A percentile compares a stretch with the other conserved stretches of the same genome.
Evolutionary conservation across 2,113 vertebrate genomes (phyloP).

Genomic region (Muntiacus reevesi): DNA sequence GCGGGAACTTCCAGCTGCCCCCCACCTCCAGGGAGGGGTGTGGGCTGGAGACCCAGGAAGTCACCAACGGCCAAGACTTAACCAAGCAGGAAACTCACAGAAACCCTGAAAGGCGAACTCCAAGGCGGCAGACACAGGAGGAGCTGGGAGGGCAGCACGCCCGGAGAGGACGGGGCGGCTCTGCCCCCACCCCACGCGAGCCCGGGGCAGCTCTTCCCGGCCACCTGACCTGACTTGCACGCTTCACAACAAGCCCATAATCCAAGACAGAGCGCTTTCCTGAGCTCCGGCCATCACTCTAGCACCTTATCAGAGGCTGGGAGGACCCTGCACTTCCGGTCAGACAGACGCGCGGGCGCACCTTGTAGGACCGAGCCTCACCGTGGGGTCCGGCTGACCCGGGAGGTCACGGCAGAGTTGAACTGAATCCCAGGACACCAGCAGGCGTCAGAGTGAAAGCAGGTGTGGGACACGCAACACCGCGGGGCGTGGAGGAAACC

Average conservation of each 20-base stretch:
- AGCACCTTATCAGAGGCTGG: background rate
- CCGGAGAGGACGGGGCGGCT: background rate
- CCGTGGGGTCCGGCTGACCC: background rate
- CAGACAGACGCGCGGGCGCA: too few relatives aligned
- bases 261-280: background rate
- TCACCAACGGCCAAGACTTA: background rate
- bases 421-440: background rate
- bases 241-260: background rate
- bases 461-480: rapidly evolving
- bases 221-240: background rate
- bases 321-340: background rate
- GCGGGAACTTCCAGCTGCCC: too few relatives aligned
- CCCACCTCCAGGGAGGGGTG: too few relatives aligned
- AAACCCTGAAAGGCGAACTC: background rate
- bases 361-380: background rate
- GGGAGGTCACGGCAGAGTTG: background rate
- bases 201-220: rapidly evolving
- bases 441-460: background rate
- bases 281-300: background rate
- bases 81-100: background rate
- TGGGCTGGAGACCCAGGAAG: background rate
- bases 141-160: rapidly evolving
- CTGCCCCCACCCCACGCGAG: rapidly evolving
- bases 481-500: too few relatives aligned
- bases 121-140: rapidly evolving